Conservation (phyloP, 2,888 invertebrate genomes). For the Paralinhomoeus sp. region DNA sequence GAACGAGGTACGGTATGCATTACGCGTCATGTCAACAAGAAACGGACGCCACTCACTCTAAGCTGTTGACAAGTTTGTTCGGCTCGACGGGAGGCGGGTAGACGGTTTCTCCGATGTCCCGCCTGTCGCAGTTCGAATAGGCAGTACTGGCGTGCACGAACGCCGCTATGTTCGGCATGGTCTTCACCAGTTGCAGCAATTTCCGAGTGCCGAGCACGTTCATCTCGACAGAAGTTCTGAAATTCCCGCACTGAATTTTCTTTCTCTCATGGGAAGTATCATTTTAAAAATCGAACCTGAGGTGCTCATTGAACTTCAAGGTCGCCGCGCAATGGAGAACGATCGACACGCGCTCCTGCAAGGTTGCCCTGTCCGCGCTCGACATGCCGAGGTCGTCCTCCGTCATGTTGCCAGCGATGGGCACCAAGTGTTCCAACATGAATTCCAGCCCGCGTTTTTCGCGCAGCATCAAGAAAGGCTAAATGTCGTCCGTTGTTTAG, state of each 20-base stretch:
- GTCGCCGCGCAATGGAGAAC: conserved; percentile 87
- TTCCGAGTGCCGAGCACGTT: conserved; percentile 64
- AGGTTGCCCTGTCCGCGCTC: conserved; percentile 35
- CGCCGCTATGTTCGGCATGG: too few species aligned
- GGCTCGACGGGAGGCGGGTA: conserved; percentile 36
- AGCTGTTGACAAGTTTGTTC: conserved; percentile 29
- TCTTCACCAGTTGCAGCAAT: conserved; percentile 52
- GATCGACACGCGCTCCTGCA: conserved; percentile 51
- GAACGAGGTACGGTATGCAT: too few species aligned
- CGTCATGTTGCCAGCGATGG: conserved; percentile 30
- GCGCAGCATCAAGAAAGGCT: conserved; percentile 28
- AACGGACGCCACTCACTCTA: too few species aligned
- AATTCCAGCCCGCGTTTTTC: conserved; percentile 25
- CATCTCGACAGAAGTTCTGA: conserved; percentile 55
- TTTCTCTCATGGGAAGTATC: too few species aligned
- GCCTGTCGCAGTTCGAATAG: conserved; percentile 54
- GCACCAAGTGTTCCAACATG: conserved; percentile 22
- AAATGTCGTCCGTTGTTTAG: too few species aligned
- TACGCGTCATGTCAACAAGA: too few species aligned
- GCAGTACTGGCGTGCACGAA: conserved; percentile 60
- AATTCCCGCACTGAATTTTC: too few species aligned
- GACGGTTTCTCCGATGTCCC: conserved; percentile 49
- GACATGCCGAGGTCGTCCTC: conserved; percentile 29
- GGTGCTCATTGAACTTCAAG: conserved; percentile 60
- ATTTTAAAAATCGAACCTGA: too few species aligned